These are phyloP conservation scores for Montipora capitata DNA, from an alignment of 92 coral and sea anemone species.

Conservation along the genomic window DNA sequence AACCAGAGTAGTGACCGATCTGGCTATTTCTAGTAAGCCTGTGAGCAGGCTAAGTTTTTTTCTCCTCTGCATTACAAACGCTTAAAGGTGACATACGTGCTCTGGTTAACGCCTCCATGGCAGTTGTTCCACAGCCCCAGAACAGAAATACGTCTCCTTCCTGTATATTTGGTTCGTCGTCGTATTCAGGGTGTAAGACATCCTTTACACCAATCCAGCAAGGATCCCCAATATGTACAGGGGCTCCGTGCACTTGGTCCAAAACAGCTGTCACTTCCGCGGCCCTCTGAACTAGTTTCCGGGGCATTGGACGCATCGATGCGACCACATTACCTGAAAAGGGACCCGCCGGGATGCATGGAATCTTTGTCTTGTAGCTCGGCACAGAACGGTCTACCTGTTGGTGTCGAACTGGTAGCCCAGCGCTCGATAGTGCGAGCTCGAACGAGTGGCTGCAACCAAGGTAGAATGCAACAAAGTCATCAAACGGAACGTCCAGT, in stretches of 20 bases:
- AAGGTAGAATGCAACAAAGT: conserved; percentile 88
- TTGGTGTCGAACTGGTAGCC: conserved; percentile 58
- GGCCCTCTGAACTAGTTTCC: conserved; percentile 68
- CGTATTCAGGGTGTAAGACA: too few relatives aligned
- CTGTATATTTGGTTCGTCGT: too few relatives aligned
- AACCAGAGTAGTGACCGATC: too few relatives aligned
- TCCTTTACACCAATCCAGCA: conserved; percentile 46
- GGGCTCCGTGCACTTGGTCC: conserved; percentile 89
- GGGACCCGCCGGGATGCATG: conserved; percentile 73
- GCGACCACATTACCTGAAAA: conserved; percentile 81
- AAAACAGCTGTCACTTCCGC: conserved; percentile 78
- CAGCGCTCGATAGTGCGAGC: conserved; percentile 69
- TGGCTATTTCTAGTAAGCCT: too few relatives aligned
- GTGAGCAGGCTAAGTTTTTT: too few relatives aligned
- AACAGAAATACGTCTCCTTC: too few relatives aligned
- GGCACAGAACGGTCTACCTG: conserved; percentile 60
- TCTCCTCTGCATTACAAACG: too few relatives aligned
- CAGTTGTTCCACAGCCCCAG: too few relatives aligned
- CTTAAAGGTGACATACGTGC: too few relatives aligned
- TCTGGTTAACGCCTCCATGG: too few relatives aligned
- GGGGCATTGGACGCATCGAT: conserved; percentile 86
- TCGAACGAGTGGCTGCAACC: conserved; percentile 94
- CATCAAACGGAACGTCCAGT: conserved; percentile 71
- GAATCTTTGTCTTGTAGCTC: conserved; percentile 79
- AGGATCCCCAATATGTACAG: conserved; percentile 96